These are phyloP conservation scores for Proales similis DNA, from an alignment of 1,140 invertebrate genomes.

Conservation along the genomic window DNA sequence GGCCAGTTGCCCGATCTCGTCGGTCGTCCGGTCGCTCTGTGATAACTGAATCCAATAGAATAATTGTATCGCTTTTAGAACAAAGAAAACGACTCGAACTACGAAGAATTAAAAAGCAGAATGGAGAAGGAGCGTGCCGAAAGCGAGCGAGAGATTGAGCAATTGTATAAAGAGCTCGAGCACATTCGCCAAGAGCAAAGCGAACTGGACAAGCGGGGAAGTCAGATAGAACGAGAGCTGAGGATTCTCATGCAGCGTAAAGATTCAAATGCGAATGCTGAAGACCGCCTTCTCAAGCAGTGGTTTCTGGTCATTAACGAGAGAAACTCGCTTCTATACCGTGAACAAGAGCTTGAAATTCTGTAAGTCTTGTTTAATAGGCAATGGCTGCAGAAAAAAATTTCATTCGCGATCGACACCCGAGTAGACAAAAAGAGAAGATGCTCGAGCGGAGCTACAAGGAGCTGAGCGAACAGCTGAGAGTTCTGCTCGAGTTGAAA, in stretches of 20 bases:
- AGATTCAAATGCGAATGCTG: background rate
- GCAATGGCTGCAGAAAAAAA: background rate
- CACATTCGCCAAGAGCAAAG: slow-evolving; percentile 28
- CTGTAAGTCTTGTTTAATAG: background rate
- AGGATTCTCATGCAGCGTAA: slow-evolving; percentile 13
- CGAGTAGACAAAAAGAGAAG: slow-evolving; percentile 30
- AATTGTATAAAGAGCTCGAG: slow-evolving; percentile 15
- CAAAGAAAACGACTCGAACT: background rate
- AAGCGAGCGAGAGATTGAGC: slow-evolving; percentile 23
- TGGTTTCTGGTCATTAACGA: slow-evolving; percentile 36
- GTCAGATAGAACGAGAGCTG: slow-evolving; percentile 7
- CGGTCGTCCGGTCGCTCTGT: too few species aligned
- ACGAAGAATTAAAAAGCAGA: background rate
- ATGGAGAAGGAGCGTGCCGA: too few species aligned
- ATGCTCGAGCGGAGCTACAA: slow-evolving; percentile 13
- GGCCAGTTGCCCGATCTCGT: too few species aligned
- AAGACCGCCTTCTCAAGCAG: slow-evolving; percentile 20
- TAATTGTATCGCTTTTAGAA: too few species aligned
- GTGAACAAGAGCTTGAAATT: slow-evolving; percentile 31
- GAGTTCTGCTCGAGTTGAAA: slow-evolving; percentile 22
- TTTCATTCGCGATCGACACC: background rate
- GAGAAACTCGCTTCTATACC: slow-evolving; percentile 21
- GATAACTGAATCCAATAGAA: too few species aligned
- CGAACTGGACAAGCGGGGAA: slow-evolving; percentile 19
- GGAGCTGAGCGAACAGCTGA: slow-evolving; percentile 15